phyloP scores from a whole-genome alignment of 2,113 vertebrate genomes.

The Brachirus orientalis region DNA sequence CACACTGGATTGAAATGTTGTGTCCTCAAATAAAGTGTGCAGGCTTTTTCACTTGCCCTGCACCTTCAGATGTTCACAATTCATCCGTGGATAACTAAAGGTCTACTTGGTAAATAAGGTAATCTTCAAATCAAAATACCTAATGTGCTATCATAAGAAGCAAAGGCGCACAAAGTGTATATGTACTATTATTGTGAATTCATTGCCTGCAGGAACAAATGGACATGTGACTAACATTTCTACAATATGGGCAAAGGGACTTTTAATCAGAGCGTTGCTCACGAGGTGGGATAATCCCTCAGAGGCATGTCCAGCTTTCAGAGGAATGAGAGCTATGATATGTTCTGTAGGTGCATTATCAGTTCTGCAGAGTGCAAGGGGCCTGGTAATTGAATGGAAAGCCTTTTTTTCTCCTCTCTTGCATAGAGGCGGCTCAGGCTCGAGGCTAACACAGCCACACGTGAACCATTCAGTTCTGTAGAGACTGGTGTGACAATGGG shows the following conservation, averaged over 20 bases:
- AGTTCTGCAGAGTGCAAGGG: conserved; percentile 29
- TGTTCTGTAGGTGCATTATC: conserved; percentile 34
- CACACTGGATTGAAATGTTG: no score
- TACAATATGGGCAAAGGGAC: no score
- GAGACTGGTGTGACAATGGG: conserved; percentile 23
- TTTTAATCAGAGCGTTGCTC: conserved; percentile 39
- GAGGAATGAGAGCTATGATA: conserved; percentile 40
- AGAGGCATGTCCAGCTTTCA: conserved; percentile 42
- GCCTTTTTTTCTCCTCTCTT: conserved; percentile 28
- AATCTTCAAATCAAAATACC: background rate
- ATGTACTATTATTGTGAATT: background rate
- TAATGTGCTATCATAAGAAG: background rate
- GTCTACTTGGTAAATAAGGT: no score
- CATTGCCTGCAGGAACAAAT: background rate
- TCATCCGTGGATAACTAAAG: no score
- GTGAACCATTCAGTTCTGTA: conserved; percentile 20
- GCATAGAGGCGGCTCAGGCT: conserved; percentile 38
- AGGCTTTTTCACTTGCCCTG: background rate
- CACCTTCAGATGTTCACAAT: no score
- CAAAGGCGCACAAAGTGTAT: background rate
- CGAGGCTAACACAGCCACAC: conserved; percentile 25
- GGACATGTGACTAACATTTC: conserved; percentile 20
- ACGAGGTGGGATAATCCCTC: conserved; percentile 51
- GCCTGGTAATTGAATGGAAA: conserved; percentile 44
- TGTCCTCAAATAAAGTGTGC: no score